phyloP scores from a whole-genome alignment of 2,797 vertebrate species.

The Centroberyx gerrardi region DNA sequence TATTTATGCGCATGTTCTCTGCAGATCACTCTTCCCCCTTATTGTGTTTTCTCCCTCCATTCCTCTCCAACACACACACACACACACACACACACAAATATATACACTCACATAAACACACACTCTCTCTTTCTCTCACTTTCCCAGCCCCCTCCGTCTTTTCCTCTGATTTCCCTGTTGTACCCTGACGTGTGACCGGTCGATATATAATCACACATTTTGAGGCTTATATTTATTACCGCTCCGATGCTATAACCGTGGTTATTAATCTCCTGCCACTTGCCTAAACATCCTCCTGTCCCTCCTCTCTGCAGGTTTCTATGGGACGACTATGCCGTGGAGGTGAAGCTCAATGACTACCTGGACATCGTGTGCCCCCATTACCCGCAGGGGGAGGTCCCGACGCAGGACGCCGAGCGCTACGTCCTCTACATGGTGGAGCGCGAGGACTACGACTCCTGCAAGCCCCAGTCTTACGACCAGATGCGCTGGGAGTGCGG shows the following conservation, averaged over 20 bases:
- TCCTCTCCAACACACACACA: conserved; percentile 45
- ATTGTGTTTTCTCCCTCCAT: conserved; percentile 54
- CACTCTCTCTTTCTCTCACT: conserved; percentile 42
- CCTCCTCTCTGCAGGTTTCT: conserved; percentile 84
- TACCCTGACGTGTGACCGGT: conserved; percentile 60
- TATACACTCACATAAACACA: conserved; percentile 23
- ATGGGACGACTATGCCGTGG: conserved; percentile 85
- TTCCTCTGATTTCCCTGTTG: conserved; percentile 86
- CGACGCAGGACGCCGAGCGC: conserved; percentile 86
- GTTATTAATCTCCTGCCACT: conserved; percentile 65
- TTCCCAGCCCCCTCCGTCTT: conserved; percentile 42
- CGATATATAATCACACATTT: conserved; percentile 81
- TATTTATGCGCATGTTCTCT: conserved; percentile 71
- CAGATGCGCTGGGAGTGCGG: conserved; percentile 96
- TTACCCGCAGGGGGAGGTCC: conserved; percentile 88
- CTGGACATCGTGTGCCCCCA: conserved; percentile 97
- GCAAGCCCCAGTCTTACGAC: conserved; percentile 91
- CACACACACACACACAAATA: conserved; percentile 36
- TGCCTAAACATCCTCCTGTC: conserved; percentile 38
- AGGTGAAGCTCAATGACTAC: conserved; percentile 93
- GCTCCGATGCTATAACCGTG: conserved; percentile 50
- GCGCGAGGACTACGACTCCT: conserved; percentile 87
- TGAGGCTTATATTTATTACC: conserved; percentile 74
- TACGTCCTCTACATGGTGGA: conserved; percentile 96
- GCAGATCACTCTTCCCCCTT: conserved; percentile 51